Evolutionary conservation across 2,113 vertebrate species (phyloP).

Genomic region (Rhagologus leucostigma): DNA sequence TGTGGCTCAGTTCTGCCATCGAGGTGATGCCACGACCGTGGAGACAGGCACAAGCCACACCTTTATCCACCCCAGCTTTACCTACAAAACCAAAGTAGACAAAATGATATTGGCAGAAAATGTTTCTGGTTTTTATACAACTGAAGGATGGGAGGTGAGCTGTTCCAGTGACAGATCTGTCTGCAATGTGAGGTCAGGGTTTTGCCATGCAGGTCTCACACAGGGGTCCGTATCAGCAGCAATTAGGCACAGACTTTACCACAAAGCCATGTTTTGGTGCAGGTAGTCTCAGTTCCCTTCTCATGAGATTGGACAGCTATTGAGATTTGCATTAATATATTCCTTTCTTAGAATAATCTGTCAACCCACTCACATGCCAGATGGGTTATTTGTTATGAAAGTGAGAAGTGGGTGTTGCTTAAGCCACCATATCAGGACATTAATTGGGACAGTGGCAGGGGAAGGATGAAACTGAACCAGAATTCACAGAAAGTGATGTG

Average conservation of each 20-base stretch:
- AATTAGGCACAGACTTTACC: neutral
- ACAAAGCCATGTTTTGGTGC: neutral
- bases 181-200: neutral
- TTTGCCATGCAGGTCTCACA: neutral
- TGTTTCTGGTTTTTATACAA: neutral
- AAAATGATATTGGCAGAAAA: neutral
- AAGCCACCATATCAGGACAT: neutral
- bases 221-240: neutral
- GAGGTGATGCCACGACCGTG: neutral
- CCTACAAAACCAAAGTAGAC: neutral
- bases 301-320: neutral
- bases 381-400: neutral
- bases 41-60: neutral
- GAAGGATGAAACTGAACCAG: neutral
- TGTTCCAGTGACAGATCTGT: neutral
- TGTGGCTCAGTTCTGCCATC: neutral
- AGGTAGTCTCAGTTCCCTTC: neutral
- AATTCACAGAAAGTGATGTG: neutral
- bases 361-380: neutral
- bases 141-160: neutral
- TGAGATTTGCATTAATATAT: neutral
- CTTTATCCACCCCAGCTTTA: neutral
- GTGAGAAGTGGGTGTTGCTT: neutral
- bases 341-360: neutral
- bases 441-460: neutral